Base-by-base conservation (phyloP, 2,888 invertebrate species). In the Agonum fuliginosum region DNA sequence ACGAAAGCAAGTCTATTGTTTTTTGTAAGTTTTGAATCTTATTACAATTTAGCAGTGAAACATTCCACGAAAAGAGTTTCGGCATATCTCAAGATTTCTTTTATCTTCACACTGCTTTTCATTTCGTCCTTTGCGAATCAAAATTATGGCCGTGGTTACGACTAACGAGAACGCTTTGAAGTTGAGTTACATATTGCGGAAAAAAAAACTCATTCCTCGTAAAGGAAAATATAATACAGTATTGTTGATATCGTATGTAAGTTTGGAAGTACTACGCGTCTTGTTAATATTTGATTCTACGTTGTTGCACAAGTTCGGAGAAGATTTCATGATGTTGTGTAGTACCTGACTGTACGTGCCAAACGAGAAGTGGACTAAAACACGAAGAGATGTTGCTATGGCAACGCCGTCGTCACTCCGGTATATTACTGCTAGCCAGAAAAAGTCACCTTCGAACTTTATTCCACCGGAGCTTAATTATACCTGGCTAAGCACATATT, bases 1-100 rank as follows among this genome's bases (percentile, higher is more conserved):
- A 70, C 70, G 70, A 70, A 70, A 22, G 70, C 70, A 46, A 30
- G 70, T 46, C 70, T 46, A 70, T 70, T 70, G 70, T 70, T 70
- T 67, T 70, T 70, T 48, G 12, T 43, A 46, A 70, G 70, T 70
- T 70, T 70, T 70, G 48, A 70, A 70, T 70, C 46, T 46, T 46
- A 70, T 70, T 70, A 70, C 70, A 70, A 70, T 70, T 46, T 70
- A 46, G 70, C 43, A 46, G 70, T 8, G 67, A 67, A 67, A 67
- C 67, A 70, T 70, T 70, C 43, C 70, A 43, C 17, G 70, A 22
- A 70, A 46, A 12, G 69, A 70, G 30, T 46, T 70, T 46, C 46
- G 14, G 70, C 48, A n/a, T 70, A 46, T 70, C 46, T 46, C 27
- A 27, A 27, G 46, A 46, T 43, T 70, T 46, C 70, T 70, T 70